phyloP scores from a whole-genome alignment of 2,888 invertebrate genomes.

The Heliconius ismenius region DNA sequence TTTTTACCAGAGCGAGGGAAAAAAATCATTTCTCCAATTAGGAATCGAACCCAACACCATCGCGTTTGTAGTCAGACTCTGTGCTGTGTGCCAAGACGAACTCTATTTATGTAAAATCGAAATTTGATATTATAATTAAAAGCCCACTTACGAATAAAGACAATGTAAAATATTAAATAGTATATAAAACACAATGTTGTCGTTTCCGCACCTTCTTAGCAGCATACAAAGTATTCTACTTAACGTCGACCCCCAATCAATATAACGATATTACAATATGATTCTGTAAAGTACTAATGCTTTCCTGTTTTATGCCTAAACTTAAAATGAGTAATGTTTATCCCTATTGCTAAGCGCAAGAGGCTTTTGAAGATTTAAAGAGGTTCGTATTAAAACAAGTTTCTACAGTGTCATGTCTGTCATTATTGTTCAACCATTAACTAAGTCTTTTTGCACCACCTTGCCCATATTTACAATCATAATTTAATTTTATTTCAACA shows the following conservation, averaged over 20 bases:
- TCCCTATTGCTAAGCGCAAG: background rate
- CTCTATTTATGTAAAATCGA: background rate
- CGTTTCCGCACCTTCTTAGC: conserved; percentile 17
- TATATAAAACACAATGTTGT: conserved; percentile 21
- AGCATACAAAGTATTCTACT: conserved; percentile 22
- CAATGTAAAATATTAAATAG: background rate
- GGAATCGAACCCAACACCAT: background rate
- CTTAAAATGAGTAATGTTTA: background rate
- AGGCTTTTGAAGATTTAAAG: background rate
- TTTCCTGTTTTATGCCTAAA: background rate
- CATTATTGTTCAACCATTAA: background rate
- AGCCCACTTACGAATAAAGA: conserved; percentile 6
- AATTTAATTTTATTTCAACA: background rate
- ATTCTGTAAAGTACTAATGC: background rate
- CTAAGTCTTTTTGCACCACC: background rate
- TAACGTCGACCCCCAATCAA: background rate
- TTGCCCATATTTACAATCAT: background rate
- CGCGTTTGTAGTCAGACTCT: background rate
- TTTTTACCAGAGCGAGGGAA: background rate
- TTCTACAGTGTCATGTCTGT: background rate
- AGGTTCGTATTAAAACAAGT: background rate
- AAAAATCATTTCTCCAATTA: background rate
- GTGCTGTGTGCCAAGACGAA: background rate
- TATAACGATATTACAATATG: conserved; percentile 20
- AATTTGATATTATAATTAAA: background rate